phyloP scores from a whole-genome alignment of 2,113 vertebrate genomes.

The Benitochromis conjunctus region DNA sequence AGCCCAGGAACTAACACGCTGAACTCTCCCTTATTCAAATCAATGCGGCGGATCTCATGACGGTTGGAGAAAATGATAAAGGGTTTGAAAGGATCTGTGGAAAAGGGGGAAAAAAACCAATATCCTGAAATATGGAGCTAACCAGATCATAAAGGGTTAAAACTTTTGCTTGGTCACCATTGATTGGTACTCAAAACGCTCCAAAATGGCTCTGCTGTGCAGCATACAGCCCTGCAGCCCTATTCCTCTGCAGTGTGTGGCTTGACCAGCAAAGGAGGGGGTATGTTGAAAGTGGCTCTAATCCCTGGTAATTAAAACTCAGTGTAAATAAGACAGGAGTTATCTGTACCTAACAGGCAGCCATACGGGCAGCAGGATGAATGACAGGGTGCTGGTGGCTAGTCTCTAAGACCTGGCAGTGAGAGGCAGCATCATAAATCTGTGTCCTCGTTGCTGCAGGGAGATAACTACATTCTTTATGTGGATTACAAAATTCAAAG shows the following conservation, averaged over 20 bases:
- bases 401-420: slow-evolving; percentile 6
- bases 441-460: not conserved
- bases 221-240: not conserved
- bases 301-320: slow-evolving; percentile 54
- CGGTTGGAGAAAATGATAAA: slow-evolving; percentile 99
- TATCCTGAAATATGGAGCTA: not conserved
- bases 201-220: not conserved
- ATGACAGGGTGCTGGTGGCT: slow-evolving; percentile 7
- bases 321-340: slow-evolving; percentile 54
- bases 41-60: slow-evolving; percentile 94
- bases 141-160: not conserved
- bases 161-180: not conserved
- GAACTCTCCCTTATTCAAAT: slow-evolving; percentile 92
- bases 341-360: slow-evolving; percentile 57
- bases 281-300: slow-evolving; percentile 37
- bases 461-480: slow-evolving; percentile 1
- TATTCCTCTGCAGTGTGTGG: not conserved
- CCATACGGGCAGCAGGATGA: slow-evolving; percentile 30
- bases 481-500: slow-evolving; percentile 11
- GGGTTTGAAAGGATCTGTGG: slow-evolving; percentile 91
- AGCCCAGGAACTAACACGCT: slow-evolving; percentile 93
- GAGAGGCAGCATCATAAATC: not conserved
- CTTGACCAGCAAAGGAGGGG: slow-evolving; percentile 7
- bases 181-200: not conserved
- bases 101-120: not conserved